phyloP scores from a whole-genome alignment of 92 coral and sea anemone species.

The Bergia sp. region DNA sequence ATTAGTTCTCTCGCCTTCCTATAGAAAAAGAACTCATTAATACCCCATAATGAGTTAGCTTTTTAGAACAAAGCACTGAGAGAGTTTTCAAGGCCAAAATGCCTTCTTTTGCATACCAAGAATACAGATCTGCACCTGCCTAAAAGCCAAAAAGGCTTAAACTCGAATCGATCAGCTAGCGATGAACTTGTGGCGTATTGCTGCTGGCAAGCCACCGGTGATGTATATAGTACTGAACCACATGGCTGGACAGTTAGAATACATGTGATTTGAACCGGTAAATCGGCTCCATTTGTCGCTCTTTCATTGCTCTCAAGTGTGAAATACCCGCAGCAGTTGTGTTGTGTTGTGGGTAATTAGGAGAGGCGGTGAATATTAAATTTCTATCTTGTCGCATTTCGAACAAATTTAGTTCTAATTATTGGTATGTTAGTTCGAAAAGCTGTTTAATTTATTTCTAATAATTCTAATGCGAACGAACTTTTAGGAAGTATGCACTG shows the following conservation, averaged over 20 bases:
- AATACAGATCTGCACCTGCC: constrained; percentile 11
- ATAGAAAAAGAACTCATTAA: neutral
- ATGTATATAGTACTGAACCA: neutral
- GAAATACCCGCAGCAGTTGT: constrained; percentile 23
- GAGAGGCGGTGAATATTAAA: constrained; percentile 40
- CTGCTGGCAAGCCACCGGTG: neutral
- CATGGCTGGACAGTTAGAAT: neutral
- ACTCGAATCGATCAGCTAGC: neutral
- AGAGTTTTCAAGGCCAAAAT: neutral
- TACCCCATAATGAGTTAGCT: neutral
- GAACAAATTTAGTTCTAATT: constrained; percentile 50
- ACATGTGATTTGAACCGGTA: neutral
- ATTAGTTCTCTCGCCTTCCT: constrained; percentile 6
- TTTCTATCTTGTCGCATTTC: constrained; percentile 46
- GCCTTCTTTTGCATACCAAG: neutral
- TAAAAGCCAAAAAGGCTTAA: constrained; percentile 6
- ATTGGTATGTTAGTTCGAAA: constrained; percentile 33
- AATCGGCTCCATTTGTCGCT: neutral
- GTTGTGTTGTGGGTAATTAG: constrained; percentile 23
- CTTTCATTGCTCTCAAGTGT: constrained; percentile 6
- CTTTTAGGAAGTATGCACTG: neutral
- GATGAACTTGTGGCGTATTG: neutral
- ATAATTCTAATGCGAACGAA: neutral
- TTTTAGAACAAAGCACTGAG: neutral
- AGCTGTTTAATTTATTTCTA: constrained; percentile 21